Conservation (phyloP, 2,797 vertebrate genomes). For the Onychomys leucogaster region DNA sequence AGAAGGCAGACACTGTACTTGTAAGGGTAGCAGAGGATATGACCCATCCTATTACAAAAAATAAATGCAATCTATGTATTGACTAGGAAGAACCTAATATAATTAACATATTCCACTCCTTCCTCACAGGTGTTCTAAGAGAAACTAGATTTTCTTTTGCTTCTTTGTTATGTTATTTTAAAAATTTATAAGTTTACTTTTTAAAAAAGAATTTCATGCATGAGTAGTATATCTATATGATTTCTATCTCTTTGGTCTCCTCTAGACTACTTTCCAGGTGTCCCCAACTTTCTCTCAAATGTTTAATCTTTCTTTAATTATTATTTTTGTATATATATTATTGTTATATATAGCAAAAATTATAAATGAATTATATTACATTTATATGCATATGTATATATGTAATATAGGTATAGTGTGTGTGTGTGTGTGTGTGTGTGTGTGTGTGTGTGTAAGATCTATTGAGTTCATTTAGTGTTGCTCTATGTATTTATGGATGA, state of each 20-base stretch:
- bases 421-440: too few species aligned
- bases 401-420: neutral
- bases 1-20: neutral
- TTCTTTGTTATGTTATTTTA: neutral
- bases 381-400: too few species aligned
- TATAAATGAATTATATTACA: neutral
- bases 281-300: neutral
- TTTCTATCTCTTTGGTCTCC: neutral
- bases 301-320: neutral
- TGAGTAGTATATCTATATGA: neutral
- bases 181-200: neutral
- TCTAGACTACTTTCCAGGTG: neutral
- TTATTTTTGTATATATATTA: neutral
- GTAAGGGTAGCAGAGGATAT: neutral
- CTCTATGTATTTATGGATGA: neutral
- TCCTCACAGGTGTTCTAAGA: neutral
- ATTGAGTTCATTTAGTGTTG: neutral
- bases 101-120: neutral
- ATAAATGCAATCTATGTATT: neutral
- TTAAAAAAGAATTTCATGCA: neutral
- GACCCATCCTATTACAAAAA: neutral
- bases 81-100: neutral
- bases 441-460: too few species aligned
- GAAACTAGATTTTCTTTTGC: neutral
- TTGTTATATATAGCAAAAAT: neutral